phyloP scores from a whole-genome alignment of 2,113 vertebrate genomes.

The Aviceda subcristata region DNA sequence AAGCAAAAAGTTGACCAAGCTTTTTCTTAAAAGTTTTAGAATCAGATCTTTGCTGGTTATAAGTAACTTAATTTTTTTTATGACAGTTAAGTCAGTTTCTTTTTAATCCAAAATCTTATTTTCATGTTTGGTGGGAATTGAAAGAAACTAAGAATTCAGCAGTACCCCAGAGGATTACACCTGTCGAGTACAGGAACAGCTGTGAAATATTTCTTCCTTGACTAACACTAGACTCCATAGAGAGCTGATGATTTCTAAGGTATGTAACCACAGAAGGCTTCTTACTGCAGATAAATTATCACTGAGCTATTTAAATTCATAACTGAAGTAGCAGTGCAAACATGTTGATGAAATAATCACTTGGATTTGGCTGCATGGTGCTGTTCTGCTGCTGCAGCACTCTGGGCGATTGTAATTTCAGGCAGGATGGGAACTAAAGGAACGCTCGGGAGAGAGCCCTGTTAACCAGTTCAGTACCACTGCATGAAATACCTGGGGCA shows the following conservation, averaged over 20 bases:
- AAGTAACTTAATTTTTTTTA: background rate
- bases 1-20: background rate
- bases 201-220: background rate
- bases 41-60: background rate
- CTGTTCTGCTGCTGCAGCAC: background rate
- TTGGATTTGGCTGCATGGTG: background rate
- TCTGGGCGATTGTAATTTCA: background rate
- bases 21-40: background rate
- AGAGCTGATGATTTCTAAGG: background rate
- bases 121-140: background rate
- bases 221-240: background rate
- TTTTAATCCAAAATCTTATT: background rate
- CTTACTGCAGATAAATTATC: background rate
- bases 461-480: background rate
- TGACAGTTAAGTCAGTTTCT: background rate
- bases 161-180: background rate
- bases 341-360: background rate
- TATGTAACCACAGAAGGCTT: background rate
- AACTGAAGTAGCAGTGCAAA: background rate
- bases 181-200: background rate
- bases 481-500: background rate
- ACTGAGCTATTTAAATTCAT: background rate
- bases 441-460: background rate
- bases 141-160: background rate
- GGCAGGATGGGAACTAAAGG: background rate